Evolutionary conservation across 2,797 vertebrate species (phyloP), one percentile per base, ranked within the genome.

Genomic region (Rhinichthys osculus): DNA sequence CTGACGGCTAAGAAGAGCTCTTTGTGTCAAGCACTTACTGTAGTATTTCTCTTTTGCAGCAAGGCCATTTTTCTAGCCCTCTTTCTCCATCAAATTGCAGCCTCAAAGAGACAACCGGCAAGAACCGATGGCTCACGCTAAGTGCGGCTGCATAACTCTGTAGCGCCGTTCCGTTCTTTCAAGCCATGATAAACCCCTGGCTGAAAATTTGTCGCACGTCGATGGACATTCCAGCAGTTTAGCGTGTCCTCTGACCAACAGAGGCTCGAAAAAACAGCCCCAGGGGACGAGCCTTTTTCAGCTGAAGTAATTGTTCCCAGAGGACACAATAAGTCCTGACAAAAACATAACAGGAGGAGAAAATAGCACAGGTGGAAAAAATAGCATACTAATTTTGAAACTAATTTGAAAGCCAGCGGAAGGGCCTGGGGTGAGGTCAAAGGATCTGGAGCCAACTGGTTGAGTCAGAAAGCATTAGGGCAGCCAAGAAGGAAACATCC

Each of bases 351-450:
- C 50, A 40, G 74, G 30, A 82, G 80, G 72, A 82, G 64, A 67
- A 86, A 89, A 84, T 82, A 67, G 78, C 42, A 62, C 47, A 82
- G 78, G 85, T 83, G 77, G 73, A 80, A 84, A 86, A 88, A 86
- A 83, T 88, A 86, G 73, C 88, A 88, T 90, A 81, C 79, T 90
- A 86, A 89, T 89, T 88, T 85, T 88, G 70, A 85, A 79, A 70
- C 85, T 88, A 90, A 88, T 90, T 87, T 85, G 70, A 85, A 84
- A 62, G 82, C 83, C 62, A 70, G 67, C 78, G 47, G 79, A 89
- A 89, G 77, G 27, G 74, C 89, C 87, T 76, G 81, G 74, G 87
- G 89, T 86, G 86, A 90, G 86, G 89, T 90, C 89, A 90, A 74
- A 87, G 66, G 52, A 71, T 77, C 70, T 70, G n/a, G 87, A 89